These are phyloP conservation scores for Anhinga rufa DNA, from an alignment of 2,113 vertebrate species.

Conservation along the genomic window DNA sequence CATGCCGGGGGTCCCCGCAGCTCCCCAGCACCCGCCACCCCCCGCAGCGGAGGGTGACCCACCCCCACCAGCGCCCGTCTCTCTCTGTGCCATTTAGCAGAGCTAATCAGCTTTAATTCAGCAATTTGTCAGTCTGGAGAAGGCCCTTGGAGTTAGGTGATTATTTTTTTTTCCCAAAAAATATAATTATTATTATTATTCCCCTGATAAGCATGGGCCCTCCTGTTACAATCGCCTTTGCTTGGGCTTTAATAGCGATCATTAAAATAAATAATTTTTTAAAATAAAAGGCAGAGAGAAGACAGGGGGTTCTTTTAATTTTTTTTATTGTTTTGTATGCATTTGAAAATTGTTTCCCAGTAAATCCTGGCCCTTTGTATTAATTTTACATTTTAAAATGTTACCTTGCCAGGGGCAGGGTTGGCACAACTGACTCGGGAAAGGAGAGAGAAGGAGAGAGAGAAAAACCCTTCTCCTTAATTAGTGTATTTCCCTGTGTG, in stretches of 20 bases:
- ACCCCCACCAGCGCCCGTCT: neutral
- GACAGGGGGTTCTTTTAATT: neutral
- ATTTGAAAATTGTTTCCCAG: slow-evolving; percentile 58
- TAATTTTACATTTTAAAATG: slow-evolving; percentile 64
- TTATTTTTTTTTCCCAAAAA: neutral
- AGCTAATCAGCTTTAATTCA: slow-evolving; percentile 53
- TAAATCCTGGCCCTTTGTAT: slow-evolving; percentile 55
- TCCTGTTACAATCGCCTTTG: neutral
- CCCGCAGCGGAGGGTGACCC: neutral
- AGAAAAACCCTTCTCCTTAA: slow-evolving; percentile 60
- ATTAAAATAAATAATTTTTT: slow-evolving; percentile 38
- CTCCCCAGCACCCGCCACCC: neutral
- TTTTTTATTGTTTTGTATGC: neutral
- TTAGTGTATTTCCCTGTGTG: slow-evolving; percentile 51
- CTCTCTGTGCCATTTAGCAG: slow-evolving; percentile 30
- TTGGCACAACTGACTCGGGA: slow-evolving; percentile 50
- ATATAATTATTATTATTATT: slow-evolving; percentile 14
- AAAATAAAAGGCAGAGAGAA: neutral
- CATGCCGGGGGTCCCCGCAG: neutral
- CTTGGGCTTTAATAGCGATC: slow-evolving; percentile 37
- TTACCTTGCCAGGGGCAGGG: slow-evolving; percentile 73
- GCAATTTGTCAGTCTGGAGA: slow-evolving; percentile 27
- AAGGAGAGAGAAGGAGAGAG: slow-evolving; percentile 53
- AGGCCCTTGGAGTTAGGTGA: neutral
- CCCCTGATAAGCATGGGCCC: neutral